These are phyloP conservation scores for Muscina levida DNA, from an alignment of 2,888 invertebrate genomes.

Conservation along the genomic window DNA sequence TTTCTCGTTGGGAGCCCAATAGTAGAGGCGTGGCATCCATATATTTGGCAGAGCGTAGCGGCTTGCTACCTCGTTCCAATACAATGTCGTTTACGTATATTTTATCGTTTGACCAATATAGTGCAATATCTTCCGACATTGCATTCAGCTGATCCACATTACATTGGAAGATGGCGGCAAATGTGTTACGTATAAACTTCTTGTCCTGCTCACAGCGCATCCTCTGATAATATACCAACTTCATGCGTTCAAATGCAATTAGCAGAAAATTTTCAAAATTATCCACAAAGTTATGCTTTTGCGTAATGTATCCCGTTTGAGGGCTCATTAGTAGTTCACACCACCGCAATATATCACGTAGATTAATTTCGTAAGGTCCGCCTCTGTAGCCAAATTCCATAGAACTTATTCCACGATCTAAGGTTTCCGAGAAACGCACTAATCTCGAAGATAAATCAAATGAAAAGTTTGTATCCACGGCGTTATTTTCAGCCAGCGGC, in stretches of 20 bases:
- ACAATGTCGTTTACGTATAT: conserved; percentile 85
- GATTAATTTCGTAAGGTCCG: conserved; percentile 97
- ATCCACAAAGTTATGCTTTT: conserved; percentile 59
- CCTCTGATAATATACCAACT: conserved; percentile 91
- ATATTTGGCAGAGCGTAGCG: conserved; percentile 71
- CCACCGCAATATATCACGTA: conserved; percentile 97
- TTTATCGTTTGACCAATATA: conserved; percentile 82
- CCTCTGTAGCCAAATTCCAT: conserved; percentile 90
- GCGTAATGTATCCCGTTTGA: conserved; percentile 74
- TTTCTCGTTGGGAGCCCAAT: conserved; percentile 83
- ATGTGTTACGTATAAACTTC: conserved; percentile 83
- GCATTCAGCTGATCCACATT: conserved; percentile 74
- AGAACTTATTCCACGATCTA: conserved; percentile 84
- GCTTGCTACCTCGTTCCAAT: conserved; percentile 77
- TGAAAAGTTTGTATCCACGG: conserved; percentile 71
- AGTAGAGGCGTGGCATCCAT: conserved; percentile 80
- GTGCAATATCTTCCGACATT: conserved; percentile 81
- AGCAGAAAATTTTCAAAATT: conserved; percentile 73
- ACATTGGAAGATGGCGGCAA: conserved; percentile 81
- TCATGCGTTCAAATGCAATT: conserved; percentile 81
- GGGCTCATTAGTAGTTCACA: conserved; percentile 85
- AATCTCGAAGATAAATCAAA: conserved; percentile 84
- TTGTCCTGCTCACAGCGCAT: conserved; percentile 91
- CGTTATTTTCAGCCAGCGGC: not conserved
- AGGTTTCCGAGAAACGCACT: conserved; percentile 88